Conservation (phyloP, 1,140 invertebrate species). For the Phocides pigmalion region DNA sequence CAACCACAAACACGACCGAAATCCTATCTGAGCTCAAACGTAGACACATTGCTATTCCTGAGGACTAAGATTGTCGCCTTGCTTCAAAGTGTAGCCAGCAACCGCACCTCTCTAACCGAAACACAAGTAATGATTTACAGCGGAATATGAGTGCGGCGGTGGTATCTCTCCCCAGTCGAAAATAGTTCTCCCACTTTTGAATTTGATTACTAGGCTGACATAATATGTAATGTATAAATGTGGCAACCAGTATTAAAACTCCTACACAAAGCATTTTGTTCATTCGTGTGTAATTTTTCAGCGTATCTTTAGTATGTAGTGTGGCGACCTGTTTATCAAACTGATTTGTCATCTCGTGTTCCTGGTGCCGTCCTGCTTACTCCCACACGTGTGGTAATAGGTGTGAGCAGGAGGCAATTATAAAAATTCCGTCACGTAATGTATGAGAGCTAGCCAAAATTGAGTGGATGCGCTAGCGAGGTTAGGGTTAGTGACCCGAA, state of each 20-base stretch:
- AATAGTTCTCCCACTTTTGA: too few species aligned
- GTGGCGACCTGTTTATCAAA: constrained; percentile 47
- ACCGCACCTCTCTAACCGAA: too few species aligned
- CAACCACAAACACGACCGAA: too few species aligned
- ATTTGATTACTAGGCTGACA: too few species aligned
- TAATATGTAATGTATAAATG: not conserved
- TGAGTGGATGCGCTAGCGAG: constrained; percentile 57
- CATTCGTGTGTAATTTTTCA: constrained; percentile 30
- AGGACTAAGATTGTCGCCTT: too few species aligned
- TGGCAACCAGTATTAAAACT: not conserved
- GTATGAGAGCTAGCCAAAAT: constrained; percentile 68
- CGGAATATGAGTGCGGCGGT: too few species aligned
- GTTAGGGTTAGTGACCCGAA: constrained; percentile 59
- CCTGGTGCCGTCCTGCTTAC: constrained; percentile 46
- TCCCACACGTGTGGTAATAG: constrained; percentile 35
- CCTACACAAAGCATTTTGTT: not conserved
- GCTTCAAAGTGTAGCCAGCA: too few species aligned
- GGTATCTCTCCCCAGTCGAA: too few species aligned
- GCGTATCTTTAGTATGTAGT: constrained; percentile 21
- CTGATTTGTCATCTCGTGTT: constrained; percentile 56
- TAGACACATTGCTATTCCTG: too few species aligned
- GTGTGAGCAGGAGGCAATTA: constrained; percentile 61
- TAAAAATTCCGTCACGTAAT: constrained; percentile 75
- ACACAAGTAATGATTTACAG: too few species aligned
- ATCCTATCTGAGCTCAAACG: too few species aligned